Evolutionary conservation across 2,888 invertebrate genomes (phyloP), one percentile per base, ranked within the genome.

Genomic region (Zaprionus lineosus): DNA sequence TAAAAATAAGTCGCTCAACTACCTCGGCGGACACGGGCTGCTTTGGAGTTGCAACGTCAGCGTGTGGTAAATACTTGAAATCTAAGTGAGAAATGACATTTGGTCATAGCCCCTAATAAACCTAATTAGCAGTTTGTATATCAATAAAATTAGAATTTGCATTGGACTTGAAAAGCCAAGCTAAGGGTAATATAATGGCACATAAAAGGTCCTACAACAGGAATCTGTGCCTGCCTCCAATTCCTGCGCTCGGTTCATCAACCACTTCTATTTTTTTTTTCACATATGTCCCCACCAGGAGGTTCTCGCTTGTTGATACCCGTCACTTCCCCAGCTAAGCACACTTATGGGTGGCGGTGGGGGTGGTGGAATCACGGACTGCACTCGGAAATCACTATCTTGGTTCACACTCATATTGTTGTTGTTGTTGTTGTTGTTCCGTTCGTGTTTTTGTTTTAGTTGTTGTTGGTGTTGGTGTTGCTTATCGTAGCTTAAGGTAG

Each of bases 181-280:
- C 58, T 70, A 72, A 77, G 79, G 76, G 83, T 81, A 84, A 81
- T 61, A 55, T 66, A 84, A 78, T 78, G 78, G 85, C 78, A 78
- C 78, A 74, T 84, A 69, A 64, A 84, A 84, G 58, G 63, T 71
- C 72, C 77, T 70, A 81, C 84, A 84, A 81, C 77, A 65, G 65
- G 65, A 65, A 68, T 53, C 65, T 36, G 52, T 40, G 19, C 11
- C 40, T 47, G 40, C 37, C 12, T 55, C 15, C 29, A 52, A 12
- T 39, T 40, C 19, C 31, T 24, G 28, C 24, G 14, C 7, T 19
- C 14, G 8, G 24, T 12, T 5, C 16, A 43, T 18, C 7, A 16
- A 3, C 12, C 12, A 1, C 24, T 6, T 6, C 12, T 44, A 5
- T 6, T 7, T 19, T 9, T 24, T 8, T 31, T 11, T 48, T 76